These are phyloP conservation scores for Caiman crocodilus DNA, from an alignment of 2,797 vertebrate genomes.

Conservation along the genomic window DNA sequence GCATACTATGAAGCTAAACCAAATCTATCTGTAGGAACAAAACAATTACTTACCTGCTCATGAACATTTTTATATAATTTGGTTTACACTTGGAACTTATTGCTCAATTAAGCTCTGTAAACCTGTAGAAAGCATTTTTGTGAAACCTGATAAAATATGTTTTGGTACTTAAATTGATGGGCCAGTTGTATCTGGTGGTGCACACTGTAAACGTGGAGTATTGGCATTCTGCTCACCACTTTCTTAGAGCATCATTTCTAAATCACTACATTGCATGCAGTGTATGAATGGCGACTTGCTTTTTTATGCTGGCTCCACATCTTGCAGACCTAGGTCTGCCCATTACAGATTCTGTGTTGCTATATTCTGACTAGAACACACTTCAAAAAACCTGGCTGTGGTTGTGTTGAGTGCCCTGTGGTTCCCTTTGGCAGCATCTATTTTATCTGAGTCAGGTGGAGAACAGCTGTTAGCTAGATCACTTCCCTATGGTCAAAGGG, in stretches of 20 bases:
- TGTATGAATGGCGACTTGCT: background rate
- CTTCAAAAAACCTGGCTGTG: slow-evolving; percentile 33
- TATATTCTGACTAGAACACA: slow-evolving; percentile 45
- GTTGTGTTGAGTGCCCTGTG: background rate
- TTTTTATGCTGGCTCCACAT: background rate
- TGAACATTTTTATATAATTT: background rate
- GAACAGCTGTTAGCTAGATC: slow-evolving; percentile 42
- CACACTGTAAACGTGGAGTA: background rate
- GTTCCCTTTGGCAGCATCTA: slow-evolving; percentile 55
- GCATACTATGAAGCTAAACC: background rate
- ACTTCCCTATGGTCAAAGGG: slow-evolving; percentile 20
- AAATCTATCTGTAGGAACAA: background rate
- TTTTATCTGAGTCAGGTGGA: slow-evolving; percentile 67
- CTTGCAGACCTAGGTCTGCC: slow-evolving; percentile 15
- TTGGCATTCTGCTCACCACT: background rate
- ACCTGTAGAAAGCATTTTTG: slow-evolving; percentile 53
- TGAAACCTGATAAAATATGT: slow-evolving; percentile 47
- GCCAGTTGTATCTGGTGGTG: slow-evolving; percentile 19
- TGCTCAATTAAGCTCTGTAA: slow-evolving; percentile 10
- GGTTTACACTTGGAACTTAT: slow-evolving; percentile 47
- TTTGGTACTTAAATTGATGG: slow-evolving; percentile 1
- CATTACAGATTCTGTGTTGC: slow-evolving; percentile 27
- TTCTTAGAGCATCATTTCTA: slow-evolving; percentile 8
- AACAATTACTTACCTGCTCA: slow-evolving; percentile 12
- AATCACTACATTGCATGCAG: background rate